Evolutionary conservation across 1,140 invertebrate genomes (phyloP).

Genomic region (Battus philenor): DNA sequence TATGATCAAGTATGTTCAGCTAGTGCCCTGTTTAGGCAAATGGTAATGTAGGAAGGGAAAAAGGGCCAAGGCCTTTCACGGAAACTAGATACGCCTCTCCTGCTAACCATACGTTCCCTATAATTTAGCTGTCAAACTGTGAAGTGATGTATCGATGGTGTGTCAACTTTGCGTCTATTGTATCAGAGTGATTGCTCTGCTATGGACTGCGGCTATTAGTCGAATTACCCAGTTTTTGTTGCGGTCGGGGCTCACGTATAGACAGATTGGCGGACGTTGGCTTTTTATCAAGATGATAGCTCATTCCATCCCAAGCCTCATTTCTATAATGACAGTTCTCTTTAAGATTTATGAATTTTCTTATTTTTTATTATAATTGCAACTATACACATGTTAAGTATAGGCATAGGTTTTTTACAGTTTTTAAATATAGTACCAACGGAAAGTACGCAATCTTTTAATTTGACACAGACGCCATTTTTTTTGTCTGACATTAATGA

Average conservation of each 20-base stretch:
- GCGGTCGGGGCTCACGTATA: conserved; percentile 17
- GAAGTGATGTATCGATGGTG: conserved; percentile 26
- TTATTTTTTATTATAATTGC: too few species aligned
- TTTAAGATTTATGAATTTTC: too few species aligned
- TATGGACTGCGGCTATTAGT: conserved; percentile 26
- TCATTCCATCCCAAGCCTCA: neutral
- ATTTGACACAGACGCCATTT: too few species aligned
- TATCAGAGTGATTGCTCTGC: conserved; percentile 23
- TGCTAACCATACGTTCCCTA: conserved; percentile 22
- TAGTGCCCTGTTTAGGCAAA: neutral
- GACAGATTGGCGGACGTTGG: conserved; percentile 15
- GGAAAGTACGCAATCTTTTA: too few species aligned
- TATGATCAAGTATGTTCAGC: neutral
- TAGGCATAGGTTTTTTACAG: too few species aligned
- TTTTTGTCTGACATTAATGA: too few species aligned
- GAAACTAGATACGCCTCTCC: neutral
- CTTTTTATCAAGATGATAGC: conserved; percentile 6
- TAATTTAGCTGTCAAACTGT: conserved; percentile 35
- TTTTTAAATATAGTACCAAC: too few species aligned
- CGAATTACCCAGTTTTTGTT: conserved; percentile 31
- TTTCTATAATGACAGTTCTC: too few species aligned
- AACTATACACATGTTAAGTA: too few species aligned
- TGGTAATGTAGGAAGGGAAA: conserved; percentile 2
- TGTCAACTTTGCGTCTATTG: conserved; percentile 28
- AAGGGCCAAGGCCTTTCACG: conserved; percentile 6